A percentile compares a stretch with the other conserved stretches of the same genome.
Evolutionary conservation across 2,113 vertebrate genomes (phyloP).

Genomic region (Apodemus speciosus): DNA sequence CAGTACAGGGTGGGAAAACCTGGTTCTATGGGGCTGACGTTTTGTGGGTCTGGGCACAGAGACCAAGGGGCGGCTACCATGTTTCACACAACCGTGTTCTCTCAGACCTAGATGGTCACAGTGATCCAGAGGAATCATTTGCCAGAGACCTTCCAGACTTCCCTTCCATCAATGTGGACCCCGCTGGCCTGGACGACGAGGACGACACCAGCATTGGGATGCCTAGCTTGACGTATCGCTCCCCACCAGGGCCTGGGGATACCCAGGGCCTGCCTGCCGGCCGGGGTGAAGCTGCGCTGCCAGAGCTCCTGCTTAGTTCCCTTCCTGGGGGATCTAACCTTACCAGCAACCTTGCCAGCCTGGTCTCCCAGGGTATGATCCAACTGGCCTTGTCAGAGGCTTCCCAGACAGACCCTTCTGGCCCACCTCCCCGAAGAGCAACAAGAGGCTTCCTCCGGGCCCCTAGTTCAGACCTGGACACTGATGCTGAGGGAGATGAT

Average conservation of each 20-base stretch:
- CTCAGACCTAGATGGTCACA: conserved; percentile 94
- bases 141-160: conserved; percentile 95
- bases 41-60: neutral
- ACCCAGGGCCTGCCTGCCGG: conserved; percentile 13
- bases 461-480: conserved; percentile 95
- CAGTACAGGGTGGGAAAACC: neutral
- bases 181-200: conserved; percentile 92
- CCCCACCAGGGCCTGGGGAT: conserved; percentile 86
- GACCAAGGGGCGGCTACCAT: neutral
- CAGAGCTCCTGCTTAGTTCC: conserved; percentile 84
- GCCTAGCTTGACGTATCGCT: conserved; percentile 87
- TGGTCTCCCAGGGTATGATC: conserved; percentile 95
- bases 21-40: neutral
- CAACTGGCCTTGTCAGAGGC: conserved; percentile 91
- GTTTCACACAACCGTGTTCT: conserved; percentile 17
- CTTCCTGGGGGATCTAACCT: conserved; percentile 86
- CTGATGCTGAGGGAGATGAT: conserved; percentile 95
- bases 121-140: conserved; percentile 96
- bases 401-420: conserved; percentile 81
- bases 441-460: conserved; percentile 88
- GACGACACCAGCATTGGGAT: conserved; percentile 97
- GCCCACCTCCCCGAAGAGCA: conserved; percentile 79
- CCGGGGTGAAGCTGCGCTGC: conserved; percentile 80
- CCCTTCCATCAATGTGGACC: conserved; percentile 96
- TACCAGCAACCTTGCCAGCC: conserved; percentile 88